A percentile compares a stretch with the other conserved stretches of the same genome.
Evolutionary conservation across 1,140 invertebrate genomes (phyloP).

Genomic region (Chymomyza costata): DNA sequence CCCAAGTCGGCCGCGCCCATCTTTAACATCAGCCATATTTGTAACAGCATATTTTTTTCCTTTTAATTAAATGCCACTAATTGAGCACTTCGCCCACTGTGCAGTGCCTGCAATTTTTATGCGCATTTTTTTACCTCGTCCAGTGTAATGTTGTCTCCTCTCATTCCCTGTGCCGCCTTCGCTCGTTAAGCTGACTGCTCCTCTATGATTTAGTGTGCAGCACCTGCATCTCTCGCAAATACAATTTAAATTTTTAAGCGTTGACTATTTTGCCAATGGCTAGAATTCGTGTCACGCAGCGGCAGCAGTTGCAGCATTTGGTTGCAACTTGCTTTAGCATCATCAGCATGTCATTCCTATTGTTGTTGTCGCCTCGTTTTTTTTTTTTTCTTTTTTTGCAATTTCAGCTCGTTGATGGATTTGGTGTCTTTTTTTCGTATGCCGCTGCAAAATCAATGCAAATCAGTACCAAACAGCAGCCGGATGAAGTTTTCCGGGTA

Average conservation of each 20-base stretch:
- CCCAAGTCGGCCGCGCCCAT: no score
- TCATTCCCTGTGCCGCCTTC: conserved; percentile 49
- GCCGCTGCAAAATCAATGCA: conserved; percentile 57
- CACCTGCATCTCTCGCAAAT: conserved; percentile 62
- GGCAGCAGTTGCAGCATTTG: conserved; percentile 6
- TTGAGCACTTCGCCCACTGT: conserved; percentile 11
- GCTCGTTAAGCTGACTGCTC: conserved; percentile 50
- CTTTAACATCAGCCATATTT: no score
- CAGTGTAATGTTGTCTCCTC: no score
- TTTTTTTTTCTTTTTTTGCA: conserved; percentile 34
- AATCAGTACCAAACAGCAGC: conserved; percentile 36
- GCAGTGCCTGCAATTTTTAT: conserved; percentile 64
- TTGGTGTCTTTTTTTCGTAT: conserved; percentile 45
- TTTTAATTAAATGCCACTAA: no score
- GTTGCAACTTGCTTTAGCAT: conserved; percentile 25
- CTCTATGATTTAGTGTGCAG: conserved; percentile 60
- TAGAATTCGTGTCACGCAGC: no score
- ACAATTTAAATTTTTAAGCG: conserved; percentile 74
- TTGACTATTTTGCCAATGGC: conserved; percentile 56
- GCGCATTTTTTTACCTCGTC: conserved; percentile 56
- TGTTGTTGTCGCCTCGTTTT: conserved; percentile 28
- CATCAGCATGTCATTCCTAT: conserved; percentile 60
- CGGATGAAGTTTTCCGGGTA: background rate
- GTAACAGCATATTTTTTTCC: no score
- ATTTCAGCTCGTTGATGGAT: conserved; percentile 71